Base-by-base conservation (phyloP, 2,888 invertebrate genomes). In the Ophion obscuratus region DNA sequence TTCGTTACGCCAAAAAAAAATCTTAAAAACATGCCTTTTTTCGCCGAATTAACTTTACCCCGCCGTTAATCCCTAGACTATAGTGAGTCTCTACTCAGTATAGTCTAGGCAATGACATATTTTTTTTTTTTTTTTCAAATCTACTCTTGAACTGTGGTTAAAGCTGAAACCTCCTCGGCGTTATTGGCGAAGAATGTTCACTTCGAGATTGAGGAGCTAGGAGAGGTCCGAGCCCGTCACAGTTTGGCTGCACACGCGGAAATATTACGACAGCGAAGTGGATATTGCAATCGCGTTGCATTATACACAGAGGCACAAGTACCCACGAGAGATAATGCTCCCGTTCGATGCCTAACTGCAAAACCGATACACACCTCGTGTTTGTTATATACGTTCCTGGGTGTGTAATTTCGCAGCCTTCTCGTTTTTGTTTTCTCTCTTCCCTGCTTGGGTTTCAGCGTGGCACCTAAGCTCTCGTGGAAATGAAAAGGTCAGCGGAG, bases 401-500 rank as follows among this genome's bases (percentile, higher is more conserved):
- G 76, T 82, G 78, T 85, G 67, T 82, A 82, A 82, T 85, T 82
- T 85, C 59, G 61, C 31, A 24, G 68, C 53, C n/a, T 77, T 14
- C 24, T 47, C 36, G 31, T 31, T 31, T 0, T 66, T 47, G 62
- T 47, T 73, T 62, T 31, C 7, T 70, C 20, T 66, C 24, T 70
- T 73, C 67, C 75, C 31, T 36, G 3, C 2, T 59, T 70, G 31
- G 11, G 40, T 68, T 66, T 62, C 17, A 73, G 40, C 62, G 17
- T 20, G 11, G 62, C 68, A 20, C 24, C 61, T 57, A 27, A 44
- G 61, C 44, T 9, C 44, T 9, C 59, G 24, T 36, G 75, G 57
- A 67, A 82, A 53, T 70, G 78, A 74, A 85, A 82, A 85, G 85
- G 85, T 85, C 81, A 81, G 76, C 24, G 75, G 57, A n/a, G 78